Base-by-base conservation (phyloP, 2,888 invertebrate genomes). In the Lepidonotus clava region DNA sequence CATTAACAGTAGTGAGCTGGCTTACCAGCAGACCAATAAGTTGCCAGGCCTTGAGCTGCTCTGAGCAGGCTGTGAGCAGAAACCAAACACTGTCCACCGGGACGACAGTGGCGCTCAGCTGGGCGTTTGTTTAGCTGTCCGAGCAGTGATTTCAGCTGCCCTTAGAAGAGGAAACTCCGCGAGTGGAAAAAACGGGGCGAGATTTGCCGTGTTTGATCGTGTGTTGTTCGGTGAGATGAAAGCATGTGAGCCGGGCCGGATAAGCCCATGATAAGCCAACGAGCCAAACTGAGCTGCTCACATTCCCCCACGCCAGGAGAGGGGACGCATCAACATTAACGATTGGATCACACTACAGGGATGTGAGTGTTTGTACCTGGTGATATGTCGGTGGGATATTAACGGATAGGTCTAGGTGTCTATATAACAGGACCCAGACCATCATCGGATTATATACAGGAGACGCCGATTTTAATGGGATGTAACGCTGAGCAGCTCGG, bases 121-220 rank as follows among this genome's bases (percentile, higher is more conserved):
- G 36, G 38, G 34, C 71, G 71, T 71, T 71, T 71, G 71, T 21
- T 71, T 71, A 71, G 71, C 71, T 71, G 71, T 38, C 71, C 11
- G 71, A 8, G 34, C 71, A 14, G 71, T 8, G 38, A 18, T 71
- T 71, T 71, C 71, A 71, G 71, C 71, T 71, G 71, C 71, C 14
- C 71, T 71, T 14, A 38, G 71, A 71, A 71, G 71, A 71, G 36
- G 71, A 71, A 71, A 71, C 71, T 34, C 71, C 71, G 5, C 14
- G 11, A 71, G 71, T 8, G 11, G n/a, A 38, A 71, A 38, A 38
- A 71, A 24, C 14, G 24, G 71, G 36, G 71, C 71, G 38, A 71
- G 71, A 71, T 21, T n/a, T 71, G 18, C 28, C 71, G 71, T 38
- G 71, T 71, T 34, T 71, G 71, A 71, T 71, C 71, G 71, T 38